Evolutionary conservation across 2,888 invertebrate species (phyloP).

Genomic region (Seira musarum): DNA sequence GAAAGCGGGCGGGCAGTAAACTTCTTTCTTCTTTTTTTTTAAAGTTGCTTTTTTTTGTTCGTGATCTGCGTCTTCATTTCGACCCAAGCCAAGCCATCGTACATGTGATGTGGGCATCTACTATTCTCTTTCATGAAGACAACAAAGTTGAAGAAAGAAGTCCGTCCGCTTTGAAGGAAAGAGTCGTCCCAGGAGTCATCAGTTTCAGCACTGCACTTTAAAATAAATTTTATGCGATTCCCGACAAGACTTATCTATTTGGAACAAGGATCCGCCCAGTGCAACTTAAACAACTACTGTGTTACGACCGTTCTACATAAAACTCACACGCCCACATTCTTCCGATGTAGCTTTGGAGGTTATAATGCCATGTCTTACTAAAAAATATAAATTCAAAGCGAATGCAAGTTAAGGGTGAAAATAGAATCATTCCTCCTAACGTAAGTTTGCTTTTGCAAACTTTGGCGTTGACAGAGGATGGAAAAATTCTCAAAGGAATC

Average conservation of each 20-base stretch:
- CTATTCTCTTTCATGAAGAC: conserved; percentile 12
- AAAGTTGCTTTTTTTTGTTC: conserved; percentile 15
- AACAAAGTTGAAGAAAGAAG: conserved; percentile 2
- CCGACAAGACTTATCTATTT: no score
- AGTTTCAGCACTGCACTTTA: conserved; percentile 18
- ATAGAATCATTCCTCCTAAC: not conserved
- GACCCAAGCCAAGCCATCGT: no score
- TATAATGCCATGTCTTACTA: no score
- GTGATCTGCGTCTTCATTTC: conserved; percentile 55
- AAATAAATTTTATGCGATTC: conserved; percentile 11
- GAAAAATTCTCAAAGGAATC: conserved; percentile 47
- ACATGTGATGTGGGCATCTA: conserved; percentile 30
- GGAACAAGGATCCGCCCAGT: no score
- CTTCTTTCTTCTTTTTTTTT: no score
- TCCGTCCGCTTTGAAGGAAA: conserved; percentile 27
- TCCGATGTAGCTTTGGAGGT: no score
- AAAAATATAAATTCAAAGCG: no score
- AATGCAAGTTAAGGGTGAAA: no score
- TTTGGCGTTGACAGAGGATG: not conserved
- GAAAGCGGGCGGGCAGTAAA: no score
- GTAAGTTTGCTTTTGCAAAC: conserved; percentile 43
- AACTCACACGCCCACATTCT: no score
- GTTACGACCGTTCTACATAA: no score
- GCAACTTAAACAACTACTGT: no score
- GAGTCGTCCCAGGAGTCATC: conserved; percentile 53